Base-by-base conservation (phyloP, 1,140 invertebrate genomes). In the Drosophila lacteicornis region DNA sequence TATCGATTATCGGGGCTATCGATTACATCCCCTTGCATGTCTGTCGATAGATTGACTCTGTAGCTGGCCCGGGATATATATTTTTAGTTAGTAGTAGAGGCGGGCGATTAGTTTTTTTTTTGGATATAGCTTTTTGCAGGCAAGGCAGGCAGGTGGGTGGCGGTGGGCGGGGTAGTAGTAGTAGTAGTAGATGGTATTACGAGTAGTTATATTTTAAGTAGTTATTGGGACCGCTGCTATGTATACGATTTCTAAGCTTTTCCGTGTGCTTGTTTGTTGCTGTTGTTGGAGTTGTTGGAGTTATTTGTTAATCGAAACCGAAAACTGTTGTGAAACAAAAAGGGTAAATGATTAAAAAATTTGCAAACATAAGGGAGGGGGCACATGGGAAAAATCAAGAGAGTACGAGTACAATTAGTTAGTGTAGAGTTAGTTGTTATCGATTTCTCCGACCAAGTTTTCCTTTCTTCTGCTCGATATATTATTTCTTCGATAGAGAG, bases 81-180 rank as follows among this genome's bases (percentile, higher is more conserved):
- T 66, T 53, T 57, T 74, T 62, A 62, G 73, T 81, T 86, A 75
- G 53, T 62, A 50, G 36, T 75, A 27, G 43, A 36, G 70, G 63
- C 53, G 68, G 70, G 58, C 65, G 56, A 61, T 69, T 63, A 74
- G 59, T 85, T 33, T 33, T 33, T 33, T 33, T 11, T 85, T 77
- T 47, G 74, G 57, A 59, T 30, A 49, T 81, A 50, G 60, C 67
- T 49, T 62, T 57, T 62, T 57, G 59, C 66, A 57, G 63, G 70
- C 61, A 69, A 67, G 71, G 70, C 82, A 65, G 79, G 82, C 82
- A 60, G 75, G 70, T 70, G 75, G 58, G 74, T 73, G 63, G 68
- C 62, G 43, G 30, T 68, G 51, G 59, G 65, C 55, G 38, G 63
- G 62, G 43, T 61, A 38, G 36, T 56, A 42, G 43, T 60, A 36